These are phyloP conservation scores for Drymodes brunneopygia DNA, from an alignment of 2,113 vertebrate species.

Conservation along the genomic window DNA sequence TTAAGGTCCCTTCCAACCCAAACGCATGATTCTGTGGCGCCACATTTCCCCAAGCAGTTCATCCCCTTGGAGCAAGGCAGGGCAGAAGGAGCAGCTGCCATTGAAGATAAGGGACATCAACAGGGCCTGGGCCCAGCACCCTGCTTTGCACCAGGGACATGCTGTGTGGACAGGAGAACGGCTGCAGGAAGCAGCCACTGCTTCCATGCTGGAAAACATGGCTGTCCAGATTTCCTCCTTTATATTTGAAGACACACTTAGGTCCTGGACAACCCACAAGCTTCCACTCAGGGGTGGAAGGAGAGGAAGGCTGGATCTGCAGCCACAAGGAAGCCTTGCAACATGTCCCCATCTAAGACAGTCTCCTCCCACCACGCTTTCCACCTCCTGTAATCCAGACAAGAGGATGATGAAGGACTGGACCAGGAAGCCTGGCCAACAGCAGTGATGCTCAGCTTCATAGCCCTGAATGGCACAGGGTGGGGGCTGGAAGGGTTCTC, in stretches of 20 bases:
- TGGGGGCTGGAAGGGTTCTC: not conserved
- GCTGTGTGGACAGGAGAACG: accelerated
- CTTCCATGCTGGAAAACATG: not conserved
- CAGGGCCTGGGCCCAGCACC: accelerated
- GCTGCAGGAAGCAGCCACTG: not conserved
- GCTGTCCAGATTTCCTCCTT: not conserved
- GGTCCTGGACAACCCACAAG: not conserved
- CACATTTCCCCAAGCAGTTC: not conserved
- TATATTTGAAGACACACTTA: not conserved
- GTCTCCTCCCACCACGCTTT: not conserved
- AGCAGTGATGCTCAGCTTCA: not conserved
- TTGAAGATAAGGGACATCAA: not conserved
- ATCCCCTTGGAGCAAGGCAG: not conserved
- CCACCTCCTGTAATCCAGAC: not conserved
- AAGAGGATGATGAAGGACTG: not conserved
- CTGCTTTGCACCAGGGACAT: not conserved
- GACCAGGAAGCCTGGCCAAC: not conserved
- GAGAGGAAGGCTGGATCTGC: not conserved
- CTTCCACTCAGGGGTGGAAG: not conserved
- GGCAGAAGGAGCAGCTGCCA: not conserved
- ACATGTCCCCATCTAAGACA: not conserved
- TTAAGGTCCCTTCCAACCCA: not conserved
- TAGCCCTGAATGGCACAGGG: not conserved
- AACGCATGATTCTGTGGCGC: not conserved
- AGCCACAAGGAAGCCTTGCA: not conserved